Evolutionary conservation across 2,888 invertebrate species (phyloP).

Genomic region (Cotesia congregata): DNA sequence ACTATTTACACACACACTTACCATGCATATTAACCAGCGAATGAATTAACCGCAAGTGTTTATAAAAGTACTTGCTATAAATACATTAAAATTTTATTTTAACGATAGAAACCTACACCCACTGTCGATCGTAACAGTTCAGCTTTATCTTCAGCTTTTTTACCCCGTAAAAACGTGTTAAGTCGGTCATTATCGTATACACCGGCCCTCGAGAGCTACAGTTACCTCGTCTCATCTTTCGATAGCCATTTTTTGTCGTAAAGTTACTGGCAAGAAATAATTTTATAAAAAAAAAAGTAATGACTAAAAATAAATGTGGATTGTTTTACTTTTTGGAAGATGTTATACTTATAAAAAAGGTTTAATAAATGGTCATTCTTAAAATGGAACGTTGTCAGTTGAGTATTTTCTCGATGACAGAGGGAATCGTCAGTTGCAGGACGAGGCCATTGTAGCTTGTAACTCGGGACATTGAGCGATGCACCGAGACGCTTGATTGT

Average conservation of each 20-base stretch:
- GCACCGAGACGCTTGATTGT: slow-evolving; percentile 66
- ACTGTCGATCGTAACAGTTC: slow-evolving; percentile 26
- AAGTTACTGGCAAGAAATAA: too few relatives aligned
- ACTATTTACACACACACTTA: not conserved
- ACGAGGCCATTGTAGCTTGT: slow-evolving; percentile 62
- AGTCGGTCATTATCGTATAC: slow-evolving; percentile 43
- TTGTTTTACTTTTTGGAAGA: too few relatives aligned
- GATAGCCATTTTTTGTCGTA: too few relatives aligned
- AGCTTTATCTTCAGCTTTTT: not conserved
- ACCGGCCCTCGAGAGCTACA: too few relatives aligned
- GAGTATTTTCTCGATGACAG: slow-evolving; percentile 9
- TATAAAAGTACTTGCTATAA: slow-evolving; percentile 25
- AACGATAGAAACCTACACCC: slow-evolving; percentile 9
- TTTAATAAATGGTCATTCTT: slow-evolving; percentile 3
- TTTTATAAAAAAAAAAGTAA: too few relatives aligned
- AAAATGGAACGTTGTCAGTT: slow-evolving; percentile 9
- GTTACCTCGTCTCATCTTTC: too few relatives aligned
- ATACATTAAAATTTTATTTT: slow-evolving; percentile 6
- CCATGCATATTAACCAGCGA: slow-evolving; percentile 2
- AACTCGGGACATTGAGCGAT: slow-evolving; percentile 68
- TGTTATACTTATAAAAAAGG: not conserved
- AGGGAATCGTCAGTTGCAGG: slow-evolving; percentile 27
- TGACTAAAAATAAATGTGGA: not conserved
- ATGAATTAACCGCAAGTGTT: slow-evolving; percentile 44
- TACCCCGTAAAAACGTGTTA: slow-evolving; percentile 30